Evolutionary conservation across 2,888 invertebrate species (phyloP), one percentile per base, ranked within the genome.

Genomic region (Linyphia triangularis): DNA sequence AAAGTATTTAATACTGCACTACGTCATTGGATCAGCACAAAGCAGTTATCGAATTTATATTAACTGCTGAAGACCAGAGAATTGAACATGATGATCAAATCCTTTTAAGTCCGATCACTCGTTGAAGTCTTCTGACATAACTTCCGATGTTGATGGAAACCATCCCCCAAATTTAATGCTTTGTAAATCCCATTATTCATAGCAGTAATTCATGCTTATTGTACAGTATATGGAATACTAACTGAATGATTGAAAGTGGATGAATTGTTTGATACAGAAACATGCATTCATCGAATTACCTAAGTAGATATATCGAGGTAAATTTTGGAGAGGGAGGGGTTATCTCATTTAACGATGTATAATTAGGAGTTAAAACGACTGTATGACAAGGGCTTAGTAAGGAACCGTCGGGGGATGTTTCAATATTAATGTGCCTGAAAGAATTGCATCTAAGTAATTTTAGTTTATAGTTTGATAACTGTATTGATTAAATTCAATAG

Each of bases 111-210:
- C 59, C 33, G 59, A 73, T 73, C 73, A 73, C 57, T 73, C 57
- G 24, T 13, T 19, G 51, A 10, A 63, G 63, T 63, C 16, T 33
- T 30, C 24, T 51, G 57, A 51, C 33, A 73, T 13, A 59, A 22
- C 59, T 51, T 73, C 59, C 57, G 57, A 30, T 59, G 57, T 73
- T 59, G 73, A 30, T 57, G 22, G 57, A 7, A 57, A 10, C 33
- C 24, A 57, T 19, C 30, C 22, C 30, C 24, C 43, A 30, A 57
- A 59, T 75, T 33, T 75, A 75, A 75, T 75, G 59, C 75, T 28
- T 59, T 16, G 59, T 22, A 75, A 59, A 75, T 75, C 75, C 75
- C 59, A 75, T 75, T 75, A 75, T 75, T 57, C 59, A 22, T 59
- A 51, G 22, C 19, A 19, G 75, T 59, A 51, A 75, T 75, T 75